phyloP scores from a whole-genome alignment of 2,113 vertebrate genomes.

The Eupsittula cactorum region DNA sequence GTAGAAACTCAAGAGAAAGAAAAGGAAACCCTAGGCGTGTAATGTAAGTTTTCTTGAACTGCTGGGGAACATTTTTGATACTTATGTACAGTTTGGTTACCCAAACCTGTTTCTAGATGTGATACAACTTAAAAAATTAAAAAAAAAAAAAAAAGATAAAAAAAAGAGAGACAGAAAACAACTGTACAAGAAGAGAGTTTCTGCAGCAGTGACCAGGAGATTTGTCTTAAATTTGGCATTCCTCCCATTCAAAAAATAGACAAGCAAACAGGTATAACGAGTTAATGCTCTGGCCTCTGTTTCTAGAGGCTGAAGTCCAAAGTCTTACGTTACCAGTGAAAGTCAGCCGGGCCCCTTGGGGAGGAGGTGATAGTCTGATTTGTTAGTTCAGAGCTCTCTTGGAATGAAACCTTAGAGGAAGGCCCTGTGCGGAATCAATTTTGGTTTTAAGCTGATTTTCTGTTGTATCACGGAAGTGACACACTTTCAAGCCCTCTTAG shows the following conservation, averaged over 20 bases:
- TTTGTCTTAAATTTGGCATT: not conserved
- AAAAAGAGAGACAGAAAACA: not conserved
- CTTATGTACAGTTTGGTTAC: not conserved
- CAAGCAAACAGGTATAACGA: not conserved
- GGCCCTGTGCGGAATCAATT: not conserved
- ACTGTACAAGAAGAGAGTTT: not conserved
- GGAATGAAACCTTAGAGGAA: not conserved
- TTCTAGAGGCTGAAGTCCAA: not conserved
- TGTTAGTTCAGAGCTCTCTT: slow-evolving; percentile 32
- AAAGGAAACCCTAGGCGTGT: not conserved
- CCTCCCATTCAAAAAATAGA: not conserved
- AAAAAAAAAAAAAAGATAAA: not conserved
- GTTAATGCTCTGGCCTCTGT: not conserved
- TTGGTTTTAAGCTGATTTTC: not conserved
- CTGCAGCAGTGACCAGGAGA: not conserved
- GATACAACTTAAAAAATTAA: not conserved
- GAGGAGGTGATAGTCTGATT: slow-evolving; percentile 30
- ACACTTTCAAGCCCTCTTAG: not conserved
- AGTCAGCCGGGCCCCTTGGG: not conserved
- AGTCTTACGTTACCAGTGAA: not conserved
- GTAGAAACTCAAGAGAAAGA: not conserved
- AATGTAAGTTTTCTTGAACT: not conserved
- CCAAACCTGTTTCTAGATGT: not conserved
- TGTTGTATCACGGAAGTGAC: not conserved
- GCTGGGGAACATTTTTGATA: not conserved